Percentiles rank a stretch among this genome's conserved stretches.
phyloP scores from a whole-genome alignment of 2,888 invertebrate genomes.

The Drosophila neonasuta region DNA sequence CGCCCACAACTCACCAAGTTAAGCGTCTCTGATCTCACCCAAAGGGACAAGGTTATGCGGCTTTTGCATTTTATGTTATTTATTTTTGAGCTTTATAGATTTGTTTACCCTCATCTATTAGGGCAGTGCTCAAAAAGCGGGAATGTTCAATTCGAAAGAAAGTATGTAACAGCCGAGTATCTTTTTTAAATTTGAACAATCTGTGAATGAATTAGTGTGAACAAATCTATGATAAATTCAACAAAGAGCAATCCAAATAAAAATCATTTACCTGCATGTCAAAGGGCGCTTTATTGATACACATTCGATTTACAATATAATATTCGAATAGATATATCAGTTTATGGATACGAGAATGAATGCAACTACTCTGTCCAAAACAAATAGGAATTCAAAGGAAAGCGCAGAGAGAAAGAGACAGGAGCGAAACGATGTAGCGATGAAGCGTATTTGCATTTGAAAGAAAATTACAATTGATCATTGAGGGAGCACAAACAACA shows the following conservation, averaged over 20 bases:
- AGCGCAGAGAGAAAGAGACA: background rate
- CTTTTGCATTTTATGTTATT: constrained; percentile 31
- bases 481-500: constrained; percentile 47
- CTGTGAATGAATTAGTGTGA: background rate
- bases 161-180: background rate
- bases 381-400: constrained; percentile 41
- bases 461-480: constrained; percentile 78
- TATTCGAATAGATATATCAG: constrained; percentile 6
- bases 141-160: background rate
- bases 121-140: background rate
- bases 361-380: constrained; percentile 46
- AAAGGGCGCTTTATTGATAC: constrained; percentile 66
- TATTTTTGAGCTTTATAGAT: constrained; percentile 36
- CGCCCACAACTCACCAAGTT: constrained; percentile 44
- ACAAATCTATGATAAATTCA: background rate
- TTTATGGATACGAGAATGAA: constrained; percentile 3
- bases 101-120: constrained; percentile 10
- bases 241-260: constrained; percentile 4
- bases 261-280: constrained; percentile 12
- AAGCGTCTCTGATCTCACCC: constrained; percentile 41
- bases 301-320: constrained; percentile 42
- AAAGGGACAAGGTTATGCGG: constrained; percentile 18
- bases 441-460: constrained; percentile 69
- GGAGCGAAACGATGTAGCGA: constrained; percentile 31
- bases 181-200: background rate